Conservation (phyloP, 1,140 invertebrate species). For the Drosophila guanche region DNA sequence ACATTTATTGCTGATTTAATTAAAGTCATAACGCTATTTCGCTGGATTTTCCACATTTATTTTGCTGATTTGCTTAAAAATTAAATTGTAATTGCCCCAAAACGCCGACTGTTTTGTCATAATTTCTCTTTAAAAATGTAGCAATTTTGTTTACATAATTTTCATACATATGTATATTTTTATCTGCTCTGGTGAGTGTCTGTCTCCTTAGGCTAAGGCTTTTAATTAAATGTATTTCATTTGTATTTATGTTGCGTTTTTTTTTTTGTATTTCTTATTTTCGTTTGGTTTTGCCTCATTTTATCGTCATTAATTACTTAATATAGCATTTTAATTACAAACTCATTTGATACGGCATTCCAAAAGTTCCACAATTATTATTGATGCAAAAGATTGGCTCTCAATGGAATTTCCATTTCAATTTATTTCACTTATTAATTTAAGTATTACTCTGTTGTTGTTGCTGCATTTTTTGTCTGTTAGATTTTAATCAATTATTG, state of each 20-base stretch:
- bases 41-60: slow-evolving; percentile 51
- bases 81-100: slow-evolving; percentile 60
- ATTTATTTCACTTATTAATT: slow-evolving; percentile 34
- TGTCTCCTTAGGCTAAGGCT: slow-evolving; percentile 62
- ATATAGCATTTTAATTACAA: slow-evolving; percentile 73
- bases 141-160: slow-evolving; percentile 34
- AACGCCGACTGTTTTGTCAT: slow-evolving; percentile 42
- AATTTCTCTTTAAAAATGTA: slow-evolving; percentile 30
- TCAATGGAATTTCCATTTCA: slow-evolving; percentile 24
- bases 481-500: slow-evolving; percentile 42
- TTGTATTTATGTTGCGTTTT: slow-evolving; percentile 25
- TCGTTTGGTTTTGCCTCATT: slow-evolving; percentile 25
- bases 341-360: slow-evolving; percentile 42
- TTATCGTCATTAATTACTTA: slow-evolving; percentile 61
- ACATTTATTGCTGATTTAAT: slow-evolving; percentile 21
- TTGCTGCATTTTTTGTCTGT: slow-evolving; percentile 40
- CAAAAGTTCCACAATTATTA: slow-evolving; percentile 46
- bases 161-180: slow-evolving; percentile 34
- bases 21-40: slow-evolving; percentile 32
- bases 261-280: slow-evolving; percentile 8
- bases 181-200: slow-evolving; percentile 10
- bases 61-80: slow-evolving; percentile 63
- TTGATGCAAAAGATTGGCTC: slow-evolving; percentile 48
- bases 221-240: slow-evolving; percentile 34
- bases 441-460: slow-evolving; percentile 6